These are phyloP conservation scores for Notoglanidium macrostoma DNA, from an alignment of 2,797 vertebrate genomes.

Conservation along the genomic window DNA sequence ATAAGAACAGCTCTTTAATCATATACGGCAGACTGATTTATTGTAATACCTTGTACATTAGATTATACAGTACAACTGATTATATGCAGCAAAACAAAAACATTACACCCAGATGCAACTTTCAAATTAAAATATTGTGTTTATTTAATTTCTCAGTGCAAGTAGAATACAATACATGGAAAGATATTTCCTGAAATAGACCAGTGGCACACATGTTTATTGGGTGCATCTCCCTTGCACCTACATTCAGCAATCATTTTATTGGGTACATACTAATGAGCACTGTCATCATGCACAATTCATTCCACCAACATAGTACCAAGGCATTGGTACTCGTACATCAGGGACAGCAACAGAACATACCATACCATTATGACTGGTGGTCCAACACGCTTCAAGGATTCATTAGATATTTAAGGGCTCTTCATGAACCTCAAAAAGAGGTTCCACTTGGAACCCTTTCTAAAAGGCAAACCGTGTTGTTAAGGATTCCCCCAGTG, in stretches of 20 bases:
- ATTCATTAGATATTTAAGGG: neutral
- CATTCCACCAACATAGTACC: neutral
- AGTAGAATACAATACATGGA: conserved; percentile 33
- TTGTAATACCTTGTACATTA: neutral
- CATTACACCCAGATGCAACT: neutral
- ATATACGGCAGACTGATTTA: neutral
- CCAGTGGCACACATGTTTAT: conserved; percentile 7
- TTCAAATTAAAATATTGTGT: conserved; percentile 2
- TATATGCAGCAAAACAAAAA: neutral
- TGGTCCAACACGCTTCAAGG: neutral
- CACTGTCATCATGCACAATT: neutral
- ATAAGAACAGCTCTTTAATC: neutral
- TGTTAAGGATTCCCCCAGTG: neutral
- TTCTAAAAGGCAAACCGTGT: conserved; percentile 9
- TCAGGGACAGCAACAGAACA: neutral
- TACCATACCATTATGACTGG: neutral
- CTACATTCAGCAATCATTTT: neutral
- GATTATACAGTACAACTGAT: neutral
- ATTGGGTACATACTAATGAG: neutral
- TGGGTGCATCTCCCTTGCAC: neutral
- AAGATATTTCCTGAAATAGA: conserved; percentile 7
- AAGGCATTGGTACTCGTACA: neutral
- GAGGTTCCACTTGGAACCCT: neutral
- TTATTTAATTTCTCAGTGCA: conserved; percentile 43
- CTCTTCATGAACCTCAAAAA: neutral